Percentiles rank a stretch among this genome's conserved stretches.
Evolutionary conservation across 2,797 vertebrate genomes (phyloP).

Genomic region (Peromyscus nudipes): DNA sequence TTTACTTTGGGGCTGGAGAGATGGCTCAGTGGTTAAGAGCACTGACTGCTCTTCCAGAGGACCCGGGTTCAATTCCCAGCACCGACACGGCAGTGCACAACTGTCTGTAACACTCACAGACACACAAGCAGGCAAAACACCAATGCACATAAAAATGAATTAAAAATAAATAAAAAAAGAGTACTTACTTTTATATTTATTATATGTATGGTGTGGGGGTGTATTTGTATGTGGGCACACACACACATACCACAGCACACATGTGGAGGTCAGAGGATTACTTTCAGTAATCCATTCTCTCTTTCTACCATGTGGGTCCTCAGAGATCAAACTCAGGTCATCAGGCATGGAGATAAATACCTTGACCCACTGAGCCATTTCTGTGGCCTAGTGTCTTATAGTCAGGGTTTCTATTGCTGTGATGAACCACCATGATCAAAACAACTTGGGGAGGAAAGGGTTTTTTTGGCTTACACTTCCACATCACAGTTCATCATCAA

Average conservation of each 20-base stretch:
- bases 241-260: neutral
- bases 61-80: neutral
- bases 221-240: neutral
- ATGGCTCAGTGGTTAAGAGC: neutral
- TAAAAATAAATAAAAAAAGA: neutral
- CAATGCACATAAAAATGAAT: neutral
- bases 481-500: neutral
- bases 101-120: neutral
- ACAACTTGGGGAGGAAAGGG: neutral
- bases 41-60: neutral
- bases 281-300: neutral
- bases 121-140: neutral
- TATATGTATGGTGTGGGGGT: neutral
- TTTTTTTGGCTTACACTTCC: neutral
- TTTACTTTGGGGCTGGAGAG: neutral
- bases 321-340: neutral
- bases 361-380: neutral
- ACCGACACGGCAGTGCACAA: neutral
- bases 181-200: neutral
- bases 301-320: neutral
- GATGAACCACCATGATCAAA: neutral
- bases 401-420: neutral
- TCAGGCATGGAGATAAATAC: neutral
- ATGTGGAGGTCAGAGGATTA: neutral
- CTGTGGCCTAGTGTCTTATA: neutral